Evolutionary conservation across 2,113 vertebrate species (phyloP).

Genomic region (Toxotes jaculatrix): DNA sequence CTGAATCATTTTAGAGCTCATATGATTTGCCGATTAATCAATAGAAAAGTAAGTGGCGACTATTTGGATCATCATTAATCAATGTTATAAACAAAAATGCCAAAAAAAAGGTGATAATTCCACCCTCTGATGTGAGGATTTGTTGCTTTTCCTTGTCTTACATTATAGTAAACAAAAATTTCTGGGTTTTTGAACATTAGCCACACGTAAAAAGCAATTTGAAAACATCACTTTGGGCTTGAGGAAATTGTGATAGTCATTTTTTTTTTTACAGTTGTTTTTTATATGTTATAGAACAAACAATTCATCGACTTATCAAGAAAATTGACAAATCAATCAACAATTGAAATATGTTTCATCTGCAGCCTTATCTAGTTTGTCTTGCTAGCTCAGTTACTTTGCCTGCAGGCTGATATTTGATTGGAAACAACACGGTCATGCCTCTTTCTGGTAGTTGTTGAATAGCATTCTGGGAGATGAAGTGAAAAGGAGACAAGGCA

Average conservation of each 20-base stretch:
- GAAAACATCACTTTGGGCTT: background rate
- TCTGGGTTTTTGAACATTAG: background rate
- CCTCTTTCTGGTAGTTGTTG: background rate
- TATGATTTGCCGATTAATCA: background rate
- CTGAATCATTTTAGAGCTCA: background rate
- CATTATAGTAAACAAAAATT: background rate
- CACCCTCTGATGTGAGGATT: background rate
- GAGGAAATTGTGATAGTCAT: background rate
- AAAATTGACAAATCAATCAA: background rate
- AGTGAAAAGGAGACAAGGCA: slow-evolving; percentile 10
- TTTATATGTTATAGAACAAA: background rate
- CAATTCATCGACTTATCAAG: background rate
- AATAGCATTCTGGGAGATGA: slow-evolving; percentile 28
- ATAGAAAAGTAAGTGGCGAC: background rate
- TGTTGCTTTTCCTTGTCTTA: background rate
- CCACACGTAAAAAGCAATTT: background rate
- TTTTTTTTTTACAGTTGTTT: background rate
- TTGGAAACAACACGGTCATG: background rate
- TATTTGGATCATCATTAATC: background rate
- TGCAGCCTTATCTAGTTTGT: background rate
- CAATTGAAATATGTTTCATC: background rate
- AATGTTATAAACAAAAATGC: background rate
- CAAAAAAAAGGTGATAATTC: background rate
- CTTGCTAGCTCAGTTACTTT: background rate
- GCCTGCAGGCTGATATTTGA: background rate